A percentile compares a stretch with the other conserved stretches of the same genome.
Conservation (phyloP, 2,888 invertebrate species). For the Microdon myrmicae region DNA sequence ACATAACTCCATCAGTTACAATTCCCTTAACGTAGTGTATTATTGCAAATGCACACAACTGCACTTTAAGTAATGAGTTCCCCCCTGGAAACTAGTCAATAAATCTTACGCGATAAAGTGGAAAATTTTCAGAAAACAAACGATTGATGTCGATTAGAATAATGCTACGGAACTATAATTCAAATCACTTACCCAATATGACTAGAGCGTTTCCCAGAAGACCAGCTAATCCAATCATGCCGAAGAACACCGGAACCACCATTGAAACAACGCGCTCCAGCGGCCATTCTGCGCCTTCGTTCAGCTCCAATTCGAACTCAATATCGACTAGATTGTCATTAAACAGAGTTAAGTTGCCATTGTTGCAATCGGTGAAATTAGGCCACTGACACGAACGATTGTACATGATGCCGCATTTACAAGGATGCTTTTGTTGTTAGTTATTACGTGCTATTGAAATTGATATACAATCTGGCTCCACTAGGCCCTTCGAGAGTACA, state of each 20-base stretch:
- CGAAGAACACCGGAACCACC: conserved; percentile 84
- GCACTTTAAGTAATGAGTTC: too few relatives aligned
- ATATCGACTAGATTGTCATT: conserved; percentile 60
- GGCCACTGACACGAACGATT: conserved; percentile 49
- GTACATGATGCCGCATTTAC: conserved; percentile 46
- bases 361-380: conserved; percentile 39
- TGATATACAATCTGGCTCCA: too few relatives aligned
- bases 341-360: conserved; percentile 36
- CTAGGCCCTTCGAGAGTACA: too few relatives aligned
- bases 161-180: not conserved
- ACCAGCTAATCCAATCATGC: conserved; percentile 87
- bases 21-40: too few relatives aligned
- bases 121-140: conserved; percentile 3
- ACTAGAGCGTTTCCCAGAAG: conserved; percentile 89
- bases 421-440: conserved; percentile 4
- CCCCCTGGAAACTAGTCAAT: too few relatives aligned
- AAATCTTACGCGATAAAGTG: not conserved
- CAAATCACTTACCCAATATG: conserved; percentile 71
- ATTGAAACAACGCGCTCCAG: conserved; percentile 75
- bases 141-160: too few relatives aligned
- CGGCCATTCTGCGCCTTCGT: conserved; percentile 66
- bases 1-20: too few relatives aligned
- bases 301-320: conserved; percentile 64
- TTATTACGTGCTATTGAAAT: conserved; percentile 9
- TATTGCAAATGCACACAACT: too few relatives aligned